phyloP scores from a whole-genome alignment of 2,797 vertebrate genomes.

The Lagodon rhomboides region DNA sequence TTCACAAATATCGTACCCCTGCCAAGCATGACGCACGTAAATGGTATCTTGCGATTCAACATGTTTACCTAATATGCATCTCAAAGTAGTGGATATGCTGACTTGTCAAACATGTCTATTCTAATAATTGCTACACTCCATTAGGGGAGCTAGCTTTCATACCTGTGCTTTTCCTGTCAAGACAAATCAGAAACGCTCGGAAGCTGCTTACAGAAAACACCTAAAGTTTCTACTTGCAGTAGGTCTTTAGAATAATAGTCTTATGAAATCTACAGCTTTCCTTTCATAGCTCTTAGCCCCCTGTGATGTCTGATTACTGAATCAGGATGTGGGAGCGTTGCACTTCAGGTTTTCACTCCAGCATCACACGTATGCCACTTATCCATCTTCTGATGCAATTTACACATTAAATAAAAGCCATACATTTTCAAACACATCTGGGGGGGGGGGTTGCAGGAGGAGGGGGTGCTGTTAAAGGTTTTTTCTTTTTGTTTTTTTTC shows the following conservation, averaged over 20 bases:
- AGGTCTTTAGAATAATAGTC: slow-evolving; percentile 15
- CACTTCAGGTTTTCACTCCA: slow-evolving; percentile 9
- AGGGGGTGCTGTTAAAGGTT: slow-evolving; percentile 13
- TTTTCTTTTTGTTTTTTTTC: not conserved
- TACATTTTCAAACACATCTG: slow-evolving; percentile 24
- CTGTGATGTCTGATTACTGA: slow-evolving; percentile 34
- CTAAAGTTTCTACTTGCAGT: not conserved
- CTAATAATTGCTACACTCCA: not conserved
- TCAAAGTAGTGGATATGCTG: not conserved
- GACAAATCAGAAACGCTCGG: slow-evolving; percentile 1
- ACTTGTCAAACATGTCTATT: not conserved
- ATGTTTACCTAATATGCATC: not conserved
- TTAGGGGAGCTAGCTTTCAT: not conserved
- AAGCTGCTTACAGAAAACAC: slow-evolving; percentile 10
- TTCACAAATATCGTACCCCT: not conserved
- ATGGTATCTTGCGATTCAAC: too few relatives aligned
- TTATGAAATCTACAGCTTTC: slow-evolving; percentile 18
- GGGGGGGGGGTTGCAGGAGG: not conserved
- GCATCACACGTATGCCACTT: slow-evolving; percentile 39
- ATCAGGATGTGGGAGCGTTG: slow-evolving; percentile 7
- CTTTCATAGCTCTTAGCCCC: not conserved
- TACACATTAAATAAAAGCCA: slow-evolving; percentile 44
- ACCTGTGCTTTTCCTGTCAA: not conserved
- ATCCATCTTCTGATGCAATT: slow-evolving; percentile 63
- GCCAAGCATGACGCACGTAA: not conserved